Base-by-base conservation (phyloP, 2,888 invertebrate species). In the Chelonus formosanus region DNA sequence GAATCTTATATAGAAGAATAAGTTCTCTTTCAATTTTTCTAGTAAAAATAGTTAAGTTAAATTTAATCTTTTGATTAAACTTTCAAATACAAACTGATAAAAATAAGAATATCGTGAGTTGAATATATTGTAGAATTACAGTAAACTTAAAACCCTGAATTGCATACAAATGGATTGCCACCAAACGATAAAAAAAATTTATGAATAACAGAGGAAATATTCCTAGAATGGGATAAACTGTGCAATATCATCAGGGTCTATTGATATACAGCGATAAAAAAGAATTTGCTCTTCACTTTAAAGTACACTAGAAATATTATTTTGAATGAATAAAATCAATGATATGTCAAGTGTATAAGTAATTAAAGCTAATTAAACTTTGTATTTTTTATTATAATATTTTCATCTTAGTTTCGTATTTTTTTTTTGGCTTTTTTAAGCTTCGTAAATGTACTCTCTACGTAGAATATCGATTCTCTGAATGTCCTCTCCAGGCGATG, bases 351-450 rank as follows among this genome's bases (percentile, higher is more conserved):
- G 34, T 45, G 45, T 57, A 57, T 34, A 43, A 60, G 59, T 55
- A 59, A 65, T 60, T 65, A 65, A 60, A 65, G 40, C 53, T 47
- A 65, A 60, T 60, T 65, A 55, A 65, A 65, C 55, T 54, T 10
- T 44, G 34, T 5, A 31, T 58, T 40, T 40, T 5, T 40, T 40
- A 40, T 40, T 40, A 40, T 2, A 5, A 40, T 60, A 34, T 55
- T 44, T 45, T 31, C 5, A 45, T 47, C 5, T 44, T 47, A 32
- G 20, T 58, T 45, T 45, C 35, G 3, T 35, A 35, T 5, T n/a
- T n/a, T n/a, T n/a, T n/a, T n/a, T n/a, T n/a, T 59, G 10, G n/a
- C 47, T 10, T 45, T 35, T 7, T 5, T 6, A 34, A 4, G 10
- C 8, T 35, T 54, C 6, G 40, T 47, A 62, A 54, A 52, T 32